Evolutionary conservation across 2,797 vertebrate species (phyloP).

Genomic region (Ptychobarbus kaznakovi): DNA sequence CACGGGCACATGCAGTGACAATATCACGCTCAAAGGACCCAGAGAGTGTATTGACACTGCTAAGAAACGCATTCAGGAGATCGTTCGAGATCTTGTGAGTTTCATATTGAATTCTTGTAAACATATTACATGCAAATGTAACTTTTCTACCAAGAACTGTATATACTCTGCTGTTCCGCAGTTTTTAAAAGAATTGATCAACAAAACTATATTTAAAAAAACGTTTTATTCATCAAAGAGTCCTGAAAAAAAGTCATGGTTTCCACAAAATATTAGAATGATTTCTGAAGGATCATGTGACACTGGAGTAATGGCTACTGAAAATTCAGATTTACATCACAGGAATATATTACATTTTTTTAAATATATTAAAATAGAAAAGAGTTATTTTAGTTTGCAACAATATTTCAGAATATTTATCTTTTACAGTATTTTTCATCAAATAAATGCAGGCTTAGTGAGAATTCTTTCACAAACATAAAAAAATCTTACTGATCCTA

Average conservation of each 20-base stretch:
- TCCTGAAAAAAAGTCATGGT: too few relatives aligned
- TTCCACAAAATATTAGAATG: background rate
- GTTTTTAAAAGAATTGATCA: background rate
- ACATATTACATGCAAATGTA: background rate
- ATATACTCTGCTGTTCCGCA: background rate
- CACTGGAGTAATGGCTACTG: too few relatives aligned
- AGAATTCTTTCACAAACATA: background rate
- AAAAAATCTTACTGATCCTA: too few relatives aligned
- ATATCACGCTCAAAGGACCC: conserved; percentile 83
- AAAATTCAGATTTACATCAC: too few relatives aligned
- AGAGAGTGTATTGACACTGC: conserved; percentile 83
- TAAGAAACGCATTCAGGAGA: conserved; percentile 83
- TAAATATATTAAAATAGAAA: too few relatives aligned
- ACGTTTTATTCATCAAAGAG: too few relatives aligned
- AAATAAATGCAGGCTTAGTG: background rate
- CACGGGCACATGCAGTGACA: conserved; percentile 79
- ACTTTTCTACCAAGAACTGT: background rate
- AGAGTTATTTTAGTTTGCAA: too few relatives aligned
- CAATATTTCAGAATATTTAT: too few relatives aligned
- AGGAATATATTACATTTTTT: too few relatives aligned
- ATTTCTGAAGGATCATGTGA: background rate
- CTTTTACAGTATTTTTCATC: too few relatives aligned
- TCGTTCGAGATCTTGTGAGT: conserved; percentile 80
- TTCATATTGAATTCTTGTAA: background rate
- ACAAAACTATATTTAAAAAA: background rate